Evolutionary conservation across 2,113 vertebrate species (phyloP).

Genomic region (Barnardius zonarius): DNA sequence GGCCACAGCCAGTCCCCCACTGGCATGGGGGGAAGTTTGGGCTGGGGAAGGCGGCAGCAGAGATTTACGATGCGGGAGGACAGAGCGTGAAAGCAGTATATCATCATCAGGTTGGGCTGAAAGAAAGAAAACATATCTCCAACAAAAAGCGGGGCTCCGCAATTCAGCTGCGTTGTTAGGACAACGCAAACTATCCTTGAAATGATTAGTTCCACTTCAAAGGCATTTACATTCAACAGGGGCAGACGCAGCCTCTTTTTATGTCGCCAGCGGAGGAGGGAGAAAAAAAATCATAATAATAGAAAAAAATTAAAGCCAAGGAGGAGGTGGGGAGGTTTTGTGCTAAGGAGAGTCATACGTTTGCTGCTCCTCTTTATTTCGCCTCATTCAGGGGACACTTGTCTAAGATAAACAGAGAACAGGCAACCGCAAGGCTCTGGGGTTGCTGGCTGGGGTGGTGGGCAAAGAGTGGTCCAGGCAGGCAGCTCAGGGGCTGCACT

Average conservation of each 20-base stretch:
- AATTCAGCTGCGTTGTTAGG: conserved; percentile 99
- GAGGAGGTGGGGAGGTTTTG: conserved; percentile 76
- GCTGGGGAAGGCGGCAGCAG: conserved; percentile 74
- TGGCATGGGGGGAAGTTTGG: conserved; percentile 79
- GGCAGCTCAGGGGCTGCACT: rapidly evolving
- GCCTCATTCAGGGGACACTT: conserved; percentile 84
- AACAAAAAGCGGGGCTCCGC: conserved; percentile 92
- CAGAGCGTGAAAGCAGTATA: conserved; percentile 94
- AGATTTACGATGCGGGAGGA: conserved; percentile 90
- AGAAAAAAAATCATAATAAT: neutral
- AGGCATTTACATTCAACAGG: conserved; percentile 97
- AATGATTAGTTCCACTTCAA: conserved; percentile 99
- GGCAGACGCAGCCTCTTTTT: conserved; percentile 91
- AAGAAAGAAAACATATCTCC: conserved; percentile 98
- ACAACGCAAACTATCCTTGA: conserved; percentile 99
- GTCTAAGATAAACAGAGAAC: conserved; percentile 85
- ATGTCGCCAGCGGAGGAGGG: conserved; percentile 79
- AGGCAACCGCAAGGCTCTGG: conserved; percentile 28
- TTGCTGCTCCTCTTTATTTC: conserved; percentile 91
- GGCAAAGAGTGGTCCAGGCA: rapidly evolving
- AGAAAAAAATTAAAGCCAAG: neutral
- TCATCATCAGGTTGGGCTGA: conserved; percentile 96
- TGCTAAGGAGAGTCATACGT: conserved; percentile 86
- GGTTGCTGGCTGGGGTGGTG: neutral
- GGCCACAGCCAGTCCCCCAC: conserved; percentile 78